These are phyloP conservation scores for Cryptus viduatorius DNA, from an alignment of 2,888 invertebrate species.

Conservation along the genomic window DNA sequence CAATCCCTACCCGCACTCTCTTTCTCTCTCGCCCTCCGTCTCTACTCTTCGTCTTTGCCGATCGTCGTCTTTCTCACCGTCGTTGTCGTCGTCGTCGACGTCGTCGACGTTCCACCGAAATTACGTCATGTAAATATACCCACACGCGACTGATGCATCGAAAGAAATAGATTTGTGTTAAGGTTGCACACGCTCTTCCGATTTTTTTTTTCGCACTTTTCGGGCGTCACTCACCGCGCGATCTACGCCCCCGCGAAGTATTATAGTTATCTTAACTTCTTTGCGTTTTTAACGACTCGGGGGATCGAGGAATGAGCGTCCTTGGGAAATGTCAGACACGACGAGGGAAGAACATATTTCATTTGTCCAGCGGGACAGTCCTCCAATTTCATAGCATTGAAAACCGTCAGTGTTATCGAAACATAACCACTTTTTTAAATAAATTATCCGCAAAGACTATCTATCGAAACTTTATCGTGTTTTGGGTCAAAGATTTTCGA, in stretches of 20 bases:
- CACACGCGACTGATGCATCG: slow-evolving; percentile 75
- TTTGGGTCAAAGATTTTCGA: background rate
- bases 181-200: slow-evolving; percentile 79
- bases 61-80: slow-evolving; percentile 17
- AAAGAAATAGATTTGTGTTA: slow-evolving; percentile 84
- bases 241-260: background rate
- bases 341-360: background rate
- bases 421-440: background rate
- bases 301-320: background rate
- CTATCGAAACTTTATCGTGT: background rate
- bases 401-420: background rate
- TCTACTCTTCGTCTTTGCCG: background rate
- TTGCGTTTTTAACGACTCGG: slow-evolving; percentile 23
- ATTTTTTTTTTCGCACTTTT: slow-evolving; percentile 51
- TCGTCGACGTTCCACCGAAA: slow-evolving; percentile 63
- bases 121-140: slow-evolving; percentile 68
- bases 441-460: background rate
- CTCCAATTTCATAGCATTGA: slow-evolving; percentile 48
- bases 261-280: slow-evolving; percentile 16
- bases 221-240: slow-evolving; percentile 10
- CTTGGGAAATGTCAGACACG: slow-evolving; percentile 1
- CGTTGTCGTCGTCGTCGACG: slow-evolving; percentile 44
- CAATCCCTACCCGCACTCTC: slow-evolving; percentile 53
- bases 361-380: slow-evolving; percentile 30
- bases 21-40: slow-evolving; percentile 51